Evolutionary conservation across 2,113 vertebrate genomes (phyloP).

Genomic region (Nothoprocta perdicaria): DNA sequence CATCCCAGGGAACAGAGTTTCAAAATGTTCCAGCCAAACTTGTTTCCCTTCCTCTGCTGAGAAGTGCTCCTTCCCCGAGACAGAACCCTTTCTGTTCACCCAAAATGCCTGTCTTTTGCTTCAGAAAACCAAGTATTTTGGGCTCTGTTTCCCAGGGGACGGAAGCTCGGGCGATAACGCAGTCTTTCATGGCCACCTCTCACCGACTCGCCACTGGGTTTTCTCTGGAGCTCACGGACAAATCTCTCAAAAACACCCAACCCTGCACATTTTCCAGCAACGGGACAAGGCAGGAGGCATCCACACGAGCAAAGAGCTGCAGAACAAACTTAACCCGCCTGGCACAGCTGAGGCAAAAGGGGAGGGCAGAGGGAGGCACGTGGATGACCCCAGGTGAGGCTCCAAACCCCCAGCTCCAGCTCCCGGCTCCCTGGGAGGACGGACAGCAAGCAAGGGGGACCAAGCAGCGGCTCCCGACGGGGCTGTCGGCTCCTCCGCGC

Average conservation of each 20-base stretch:
- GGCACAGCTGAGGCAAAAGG: too few relatives aligned
- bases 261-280: background rate
- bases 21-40: background rate
- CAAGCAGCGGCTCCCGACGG: too few relatives aligned
- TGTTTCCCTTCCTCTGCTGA: background rate
- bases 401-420: too few relatives aligned
- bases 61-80: background rate
- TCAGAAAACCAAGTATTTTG: background rate
- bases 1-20: background rate
- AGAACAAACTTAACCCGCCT: background rate
- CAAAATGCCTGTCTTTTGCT: fast-evolving
- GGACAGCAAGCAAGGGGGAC: too few relatives aligned
- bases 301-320: background rate
- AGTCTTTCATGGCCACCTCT: fast-evolving
- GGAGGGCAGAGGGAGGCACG: too few relatives aligned
- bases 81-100: background rate
- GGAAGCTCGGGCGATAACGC: background rate
- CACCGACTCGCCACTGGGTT: background rate
- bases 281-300: background rate
- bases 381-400: too few relatives aligned
- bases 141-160: background rate
- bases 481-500: background rate
- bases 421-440: too few relatives aligned
- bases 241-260: background rate
- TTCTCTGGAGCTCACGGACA: background rate